Percentiles rank a stretch among this genome's conserved stretches.
Evolutionary conservation across 2,797 vertebrate species (phyloP).

Genomic region (Sebastes diaconus): DNA sequence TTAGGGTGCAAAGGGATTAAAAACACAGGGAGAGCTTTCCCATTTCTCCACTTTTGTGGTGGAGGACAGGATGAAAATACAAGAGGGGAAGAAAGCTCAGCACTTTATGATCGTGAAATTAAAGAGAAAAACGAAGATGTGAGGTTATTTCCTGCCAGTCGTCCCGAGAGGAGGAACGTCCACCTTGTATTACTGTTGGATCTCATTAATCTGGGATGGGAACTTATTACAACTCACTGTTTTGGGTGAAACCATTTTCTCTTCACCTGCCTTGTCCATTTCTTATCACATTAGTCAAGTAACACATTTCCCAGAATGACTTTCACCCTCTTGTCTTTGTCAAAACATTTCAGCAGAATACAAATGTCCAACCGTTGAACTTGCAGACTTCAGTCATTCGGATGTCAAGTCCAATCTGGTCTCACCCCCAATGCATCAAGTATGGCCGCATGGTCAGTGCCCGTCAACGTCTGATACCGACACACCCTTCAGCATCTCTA

Average conservation of each 20-base stretch:
- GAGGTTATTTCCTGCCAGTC: conserved; percentile 49
- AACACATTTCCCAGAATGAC: not conserved
- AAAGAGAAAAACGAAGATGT: conserved; percentile 57
- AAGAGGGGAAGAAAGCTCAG: conserved; percentile 53
- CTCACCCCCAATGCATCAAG: no score
- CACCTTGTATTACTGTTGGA: conserved; percentile 26
- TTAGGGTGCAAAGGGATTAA: conserved; percentile 81
- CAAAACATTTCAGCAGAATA: not conserved
- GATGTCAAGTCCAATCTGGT: not conserved
- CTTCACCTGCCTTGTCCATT: not conserved
- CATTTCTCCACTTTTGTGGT: conserved; percentile 56
- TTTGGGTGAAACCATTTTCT: not conserved
- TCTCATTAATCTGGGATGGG: conserved; percentile 38
- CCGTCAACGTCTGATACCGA: no score
- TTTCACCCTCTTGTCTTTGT: not conserved
- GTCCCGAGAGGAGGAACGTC: conserved; percentile 13
- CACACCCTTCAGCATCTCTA: no score
- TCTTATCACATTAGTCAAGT: not conserved
- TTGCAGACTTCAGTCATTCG: no score
- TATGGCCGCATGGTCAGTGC: rapidly evolving
- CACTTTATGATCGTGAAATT: conserved; percentile 64
- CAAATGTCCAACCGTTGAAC: not conserved
- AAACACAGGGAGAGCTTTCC: conserved; percentile 61
- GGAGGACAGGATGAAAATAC: conserved; percentile 48
- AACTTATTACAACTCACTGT: not conserved